Percentiles rank a stretch among this genome's conserved stretches.
These are phyloP conservation scores for Caenorhabditis briggsae DNA, from an alignment of 1,140 invertebrate genomes.

Conservation along the genomic window DNA sequence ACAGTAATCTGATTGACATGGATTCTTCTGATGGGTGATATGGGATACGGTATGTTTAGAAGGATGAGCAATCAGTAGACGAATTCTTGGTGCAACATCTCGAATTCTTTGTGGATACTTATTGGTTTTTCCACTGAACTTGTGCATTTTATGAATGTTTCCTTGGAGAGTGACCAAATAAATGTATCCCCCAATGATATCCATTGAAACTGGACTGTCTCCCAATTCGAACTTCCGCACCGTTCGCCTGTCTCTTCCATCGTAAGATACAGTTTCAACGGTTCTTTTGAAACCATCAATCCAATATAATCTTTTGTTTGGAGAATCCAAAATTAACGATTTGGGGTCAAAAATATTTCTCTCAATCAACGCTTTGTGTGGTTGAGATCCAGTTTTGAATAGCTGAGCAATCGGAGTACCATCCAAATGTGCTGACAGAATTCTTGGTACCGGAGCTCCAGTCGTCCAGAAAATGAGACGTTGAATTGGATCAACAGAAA, in stretches of 20 bases:
- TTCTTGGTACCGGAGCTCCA: slow-evolving; percentile 81
- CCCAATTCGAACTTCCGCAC: slow-evolving; percentile 35
- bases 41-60: slow-evolving; percentile 21
- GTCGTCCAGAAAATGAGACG: slow-evolving; percentile 85
- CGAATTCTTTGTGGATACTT: background rate
- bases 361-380: slow-evolving; percentile 73
- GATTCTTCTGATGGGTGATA: slow-evolving; percentile 36
- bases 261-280: slow-evolving; percentile 63
- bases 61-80: slow-evolving; percentile 10
- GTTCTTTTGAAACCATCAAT: slow-evolving; percentile 81
- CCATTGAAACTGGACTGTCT: slow-evolving; percentile 22
- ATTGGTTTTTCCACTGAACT: slow-evolving; percentile 13
- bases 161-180: slow-evolving; percentile 11
- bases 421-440: slow-evolving; percentile 80
- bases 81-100: slow-evolving; percentile 14
- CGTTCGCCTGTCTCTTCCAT: slow-evolving; percentile 14
- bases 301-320: slow-evolving; percentile 56
- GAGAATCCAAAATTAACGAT: slow-evolving; percentile 38
- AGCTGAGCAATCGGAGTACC: slow-evolving; percentile 79
- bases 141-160: slow-evolving; percentile 26
- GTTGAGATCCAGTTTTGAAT: slow-evolving; percentile 44
- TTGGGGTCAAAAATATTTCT: slow-evolving; percentile 51
- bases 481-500: slow-evolving; percentile 32
- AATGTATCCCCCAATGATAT: slow-evolving; percentile 16
- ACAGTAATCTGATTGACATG: slow-evolving; percentile 31